phyloP scores from a whole-genome alignment of 92 coral and sea anemone genomes.

The Nematostella vectensis region DNA sequence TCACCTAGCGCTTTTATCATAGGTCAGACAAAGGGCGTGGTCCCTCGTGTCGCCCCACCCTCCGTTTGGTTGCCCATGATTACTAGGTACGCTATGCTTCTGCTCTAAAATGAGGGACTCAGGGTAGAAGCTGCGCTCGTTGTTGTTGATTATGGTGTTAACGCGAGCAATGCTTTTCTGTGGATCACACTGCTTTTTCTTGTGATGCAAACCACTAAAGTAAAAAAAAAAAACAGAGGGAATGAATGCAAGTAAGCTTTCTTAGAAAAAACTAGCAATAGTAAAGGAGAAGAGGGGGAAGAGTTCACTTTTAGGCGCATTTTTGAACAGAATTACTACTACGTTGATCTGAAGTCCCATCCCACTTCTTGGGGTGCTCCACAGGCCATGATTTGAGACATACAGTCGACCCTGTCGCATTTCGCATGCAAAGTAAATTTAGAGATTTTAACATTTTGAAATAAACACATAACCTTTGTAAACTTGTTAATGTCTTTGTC shows the following conservation, averaged over 20 bases:
- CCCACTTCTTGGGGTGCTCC: too few species aligned
- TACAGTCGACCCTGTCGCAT: too few species aligned
- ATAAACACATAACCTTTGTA: too few species aligned
- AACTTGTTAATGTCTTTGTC: too few species aligned
- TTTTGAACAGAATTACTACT: too few species aligned
- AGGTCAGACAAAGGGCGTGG: conserved; percentile 56
- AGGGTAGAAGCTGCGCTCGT: conserved; percentile 51
- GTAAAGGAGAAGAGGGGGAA: too few species aligned
- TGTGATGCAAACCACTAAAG: conserved; percentile 91
- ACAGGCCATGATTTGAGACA: too few species aligned
- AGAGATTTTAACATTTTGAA: too few species aligned
- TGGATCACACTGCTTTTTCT: conserved; percentile 54
- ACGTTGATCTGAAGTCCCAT: too few species aligned
- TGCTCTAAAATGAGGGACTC: conserved; percentile 38
- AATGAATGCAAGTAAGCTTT: neutral
- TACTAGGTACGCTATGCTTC: conserved; percentile 3
- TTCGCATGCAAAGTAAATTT: too few species aligned
- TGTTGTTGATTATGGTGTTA: conserved; percentile 52
- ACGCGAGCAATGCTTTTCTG: conserved; percentile 35
- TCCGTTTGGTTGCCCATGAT: conserved; percentile 72
- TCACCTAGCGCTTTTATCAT: neutral
- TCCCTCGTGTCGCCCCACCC: conserved; percentile 97
- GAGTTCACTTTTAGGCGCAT: too few species aligned
- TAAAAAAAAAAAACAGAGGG: conserved; percentile 9
- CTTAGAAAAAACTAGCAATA: too few species aligned